phyloP scores from a whole-genome alignment of 2,113 vertebrate genomes.

The Helogale parvula region DNA sequence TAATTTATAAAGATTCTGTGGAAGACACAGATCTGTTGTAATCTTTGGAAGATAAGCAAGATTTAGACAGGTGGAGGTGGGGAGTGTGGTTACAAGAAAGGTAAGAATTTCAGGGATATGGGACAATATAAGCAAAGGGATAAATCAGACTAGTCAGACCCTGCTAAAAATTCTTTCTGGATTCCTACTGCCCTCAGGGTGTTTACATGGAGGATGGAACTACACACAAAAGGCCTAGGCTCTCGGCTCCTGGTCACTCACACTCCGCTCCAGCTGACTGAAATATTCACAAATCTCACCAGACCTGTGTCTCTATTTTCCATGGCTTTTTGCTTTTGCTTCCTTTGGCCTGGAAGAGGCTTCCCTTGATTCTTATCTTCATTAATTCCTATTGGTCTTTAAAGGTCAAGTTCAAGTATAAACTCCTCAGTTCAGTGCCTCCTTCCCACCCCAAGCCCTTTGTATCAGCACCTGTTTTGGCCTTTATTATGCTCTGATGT shows the following conservation, averaged over 20 bases:
- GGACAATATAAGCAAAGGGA: neutral
- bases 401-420: constrained; percentile 47
- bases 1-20: neutral
- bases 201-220: neutral
- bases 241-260: neutral
- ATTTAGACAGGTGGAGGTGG: neutral
- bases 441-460: neutral
- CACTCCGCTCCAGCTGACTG: neutral
- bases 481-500: constrained; percentile 17
- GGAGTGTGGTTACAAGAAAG: neutral
- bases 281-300: constrained; percentile 15
- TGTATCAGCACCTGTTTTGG: neutral
- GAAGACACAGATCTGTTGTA: neutral
- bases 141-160: neutral
- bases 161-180: neutral
- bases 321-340: constrained; percentile 7
- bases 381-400: constrained; percentile 20
- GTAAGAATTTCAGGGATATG: neutral
- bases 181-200: neutral
- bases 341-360: neutral
- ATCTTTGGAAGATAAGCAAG: neutral
- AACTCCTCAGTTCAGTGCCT: neutral
- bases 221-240: neutral
- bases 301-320: neutral
- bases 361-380: constrained; percentile 6